A percentile compares a stretch with the other conserved stretches of the same genome.
These are phyloP conservation scores for Petrolisthes manimaculis DNA, from an alignment of 2,888 invertebrate species.

Conservation along the genomic window DNA sequence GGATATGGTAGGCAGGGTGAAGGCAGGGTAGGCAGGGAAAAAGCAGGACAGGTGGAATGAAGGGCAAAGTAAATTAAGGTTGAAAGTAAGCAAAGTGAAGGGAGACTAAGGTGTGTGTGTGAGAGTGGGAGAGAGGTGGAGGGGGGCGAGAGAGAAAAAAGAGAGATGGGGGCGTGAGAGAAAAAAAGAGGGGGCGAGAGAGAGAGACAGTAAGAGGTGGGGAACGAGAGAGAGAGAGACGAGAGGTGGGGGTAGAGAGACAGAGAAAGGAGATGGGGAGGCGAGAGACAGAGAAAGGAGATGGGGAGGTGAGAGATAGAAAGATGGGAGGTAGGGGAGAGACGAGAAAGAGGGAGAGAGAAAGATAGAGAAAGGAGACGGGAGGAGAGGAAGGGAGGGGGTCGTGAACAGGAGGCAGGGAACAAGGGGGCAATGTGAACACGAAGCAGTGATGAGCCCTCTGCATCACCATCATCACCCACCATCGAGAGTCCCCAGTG, in stretches of 20 bases:
- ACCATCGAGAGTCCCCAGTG: conserved; percentile 53
- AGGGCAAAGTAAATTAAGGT: not conserved
- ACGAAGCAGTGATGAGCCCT: conserved; percentile 53
- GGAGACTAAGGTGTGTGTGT: not conserved
- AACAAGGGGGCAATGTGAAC: conserved; percentile 2
- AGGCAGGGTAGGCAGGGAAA: not conserved
- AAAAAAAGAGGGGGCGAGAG: not conserved
- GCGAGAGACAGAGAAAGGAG: not conserved
- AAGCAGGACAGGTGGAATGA: not conserved
- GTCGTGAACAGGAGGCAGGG: not conserved
- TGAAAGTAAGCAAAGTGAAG: not conserved
- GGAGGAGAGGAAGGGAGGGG: not conserved
- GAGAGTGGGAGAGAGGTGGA: not conserved
- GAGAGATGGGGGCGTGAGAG: not conserved
- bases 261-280: not conserved
- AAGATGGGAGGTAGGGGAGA: not conserved
- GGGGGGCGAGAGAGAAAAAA: not conserved
- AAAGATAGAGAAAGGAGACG: not conserved
- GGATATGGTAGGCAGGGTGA: not conserved
- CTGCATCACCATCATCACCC: conserved; percentile 60
- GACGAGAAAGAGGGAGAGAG: not conserved
- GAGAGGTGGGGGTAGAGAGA: not conserved
- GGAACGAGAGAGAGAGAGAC: not conserved
- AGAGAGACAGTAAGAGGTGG: not conserved
- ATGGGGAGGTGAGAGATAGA: not conserved